Base-by-base conservation (phyloP, 2,888 invertebrate species). In the Liodrosophila aerea region DNA sequence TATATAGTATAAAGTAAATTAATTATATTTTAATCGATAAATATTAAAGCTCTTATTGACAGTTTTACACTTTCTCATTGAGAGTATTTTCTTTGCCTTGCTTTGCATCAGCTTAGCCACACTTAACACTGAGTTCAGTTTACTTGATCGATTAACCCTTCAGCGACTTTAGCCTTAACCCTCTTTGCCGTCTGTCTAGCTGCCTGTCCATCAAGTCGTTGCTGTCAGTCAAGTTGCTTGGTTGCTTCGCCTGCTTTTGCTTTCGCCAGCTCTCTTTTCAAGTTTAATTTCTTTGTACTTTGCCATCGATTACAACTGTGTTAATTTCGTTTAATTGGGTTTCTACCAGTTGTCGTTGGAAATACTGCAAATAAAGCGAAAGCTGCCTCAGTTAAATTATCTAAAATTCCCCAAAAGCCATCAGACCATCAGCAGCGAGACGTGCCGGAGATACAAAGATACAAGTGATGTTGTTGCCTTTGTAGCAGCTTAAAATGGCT, bases 151-250 rank as follows among this genome's bases (percentile, higher is more conserved):
- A 81, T 81, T 78, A 41, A 8, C 64, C 54, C 61, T 59, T 61
- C n/a, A 41, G 45, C 27, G 33, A 39, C 54, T 62, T 54, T 68
- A 36, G 74, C 80, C 85, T 82, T 85, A 85, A 73, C 81, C 83
- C 76, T 64, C 76, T 85, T 85, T 60, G 50, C 12, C 41, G 9
- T 36, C 22, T 34, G 16, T 45, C 12, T 33, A 18, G 31, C 9
- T 34, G 33, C 33, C 22, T 33, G 45, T 45, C 45, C 22, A n/a
- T 30, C 30, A 30, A 30, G 30, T 30, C 8, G n/a, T 45, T 16
- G 9, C 27, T 13, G 16, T 44, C 46, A 39, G 46, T 51, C 59
- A 59, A 56, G 56, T 37, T 15, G 15, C 15, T 36, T 15, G 50
- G 60, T 22, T 63, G 59, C 62, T 59, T 63, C 59, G n/a, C n/a